Conservation (phyloP, 2,797 vertebrate genomes). For the Oryzias dopingdopingensis region DNA sequence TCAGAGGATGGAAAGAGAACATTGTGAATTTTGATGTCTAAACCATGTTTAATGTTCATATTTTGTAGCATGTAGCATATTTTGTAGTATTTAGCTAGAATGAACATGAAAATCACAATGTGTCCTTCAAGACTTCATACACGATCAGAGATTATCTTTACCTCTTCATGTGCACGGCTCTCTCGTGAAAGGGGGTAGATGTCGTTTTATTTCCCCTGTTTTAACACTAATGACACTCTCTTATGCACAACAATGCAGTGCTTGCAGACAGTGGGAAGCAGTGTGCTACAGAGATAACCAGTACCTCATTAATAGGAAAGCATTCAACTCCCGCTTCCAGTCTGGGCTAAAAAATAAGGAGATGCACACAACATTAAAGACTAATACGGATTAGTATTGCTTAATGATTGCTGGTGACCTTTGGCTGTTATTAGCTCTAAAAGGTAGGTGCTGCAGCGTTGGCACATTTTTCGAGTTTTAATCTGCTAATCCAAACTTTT, state of each 20-base stretch:
- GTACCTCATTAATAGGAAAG: slow-evolving; percentile 68
- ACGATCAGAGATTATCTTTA: slow-evolving; percentile 19
- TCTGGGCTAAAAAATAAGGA: slow-evolving; percentile 26
- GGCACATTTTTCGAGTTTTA: slow-evolving; percentile 16
- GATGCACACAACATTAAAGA: slow-evolving; percentile 19
- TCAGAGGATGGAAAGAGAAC: no score
- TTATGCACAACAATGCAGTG: slow-evolving; percentile 64
- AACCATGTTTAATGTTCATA: no score
- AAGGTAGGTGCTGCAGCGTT: slow-evolving; percentile 18
- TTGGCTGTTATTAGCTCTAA: slow-evolving; percentile 27
- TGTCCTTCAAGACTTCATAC: no score
- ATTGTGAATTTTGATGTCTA: no score
- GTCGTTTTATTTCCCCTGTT: slow-evolving; percentile 64
- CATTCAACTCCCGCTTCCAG: slow-evolving; percentile 47
- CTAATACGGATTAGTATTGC: slow-evolving; percentile 40
- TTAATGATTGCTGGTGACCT: slow-evolving; percentile 51
- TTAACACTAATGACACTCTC: slow-evolving; percentile 65
- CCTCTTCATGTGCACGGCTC: slow-evolving; percentile 59
- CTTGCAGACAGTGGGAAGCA: slow-evolving; percentile 48
- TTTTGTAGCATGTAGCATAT: no score
- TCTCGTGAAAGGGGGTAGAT: slow-evolving; percentile 53
- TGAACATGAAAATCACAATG: no score
- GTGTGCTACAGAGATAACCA: slow-evolving; percentile 63
- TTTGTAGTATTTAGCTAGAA: no score
- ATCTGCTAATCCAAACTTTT: slow-evolving; percentile 10